phyloP scores from a whole-genome alignment of 2,888 invertebrate genomes.

The Agrenia bidenticulata region DNA sequence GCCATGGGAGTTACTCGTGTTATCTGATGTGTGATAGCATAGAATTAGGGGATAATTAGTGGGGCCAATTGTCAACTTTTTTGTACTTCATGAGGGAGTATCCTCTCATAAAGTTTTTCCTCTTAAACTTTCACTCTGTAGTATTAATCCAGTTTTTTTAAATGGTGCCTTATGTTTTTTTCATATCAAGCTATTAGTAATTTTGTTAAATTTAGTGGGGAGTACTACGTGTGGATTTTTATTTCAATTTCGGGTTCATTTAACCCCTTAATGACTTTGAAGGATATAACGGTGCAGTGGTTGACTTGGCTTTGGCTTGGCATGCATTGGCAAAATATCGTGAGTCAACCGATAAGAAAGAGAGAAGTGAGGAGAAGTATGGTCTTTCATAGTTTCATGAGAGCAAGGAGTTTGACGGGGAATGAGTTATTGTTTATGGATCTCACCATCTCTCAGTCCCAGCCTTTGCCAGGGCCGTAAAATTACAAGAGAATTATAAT shows the following conservation, averaged over 20 bases:
- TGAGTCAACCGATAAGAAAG: constrained; percentile 4
- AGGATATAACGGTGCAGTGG: not conserved
- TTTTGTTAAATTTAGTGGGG: too few relatives aligned
- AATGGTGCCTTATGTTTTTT: too few relatives aligned
- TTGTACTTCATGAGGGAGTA: too few relatives aligned
- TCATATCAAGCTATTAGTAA: too few relatives aligned
- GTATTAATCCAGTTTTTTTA: too few relatives aligned
- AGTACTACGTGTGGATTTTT: too few relatives aligned
- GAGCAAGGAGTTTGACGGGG: constrained; percentile 1
- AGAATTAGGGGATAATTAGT: constrained; percentile 1
- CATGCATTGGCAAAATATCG: not conserved
- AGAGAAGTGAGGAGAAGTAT: not conserved
- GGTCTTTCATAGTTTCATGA: constrained; percentile 1
- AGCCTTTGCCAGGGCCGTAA: constrained; percentile 1
- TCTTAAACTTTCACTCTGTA: too few relatives aligned
- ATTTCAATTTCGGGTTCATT: constrained; percentile 12
- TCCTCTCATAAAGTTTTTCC: too few relatives aligned
- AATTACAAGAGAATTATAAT: too few relatives aligned
- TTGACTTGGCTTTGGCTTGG: not conserved
- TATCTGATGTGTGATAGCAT: constrained; percentile 17
- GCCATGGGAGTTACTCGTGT: not conserved
- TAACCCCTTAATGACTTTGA: constrained; percentile 15
- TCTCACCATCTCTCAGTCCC: not conserved
- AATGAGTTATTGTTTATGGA: constrained; percentile 21
- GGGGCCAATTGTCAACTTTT: too few relatives aligned